Evolutionary conservation across 2,888 invertebrate species (phyloP).

Genomic region (Synanthedon andrenaeformis): DNA sequence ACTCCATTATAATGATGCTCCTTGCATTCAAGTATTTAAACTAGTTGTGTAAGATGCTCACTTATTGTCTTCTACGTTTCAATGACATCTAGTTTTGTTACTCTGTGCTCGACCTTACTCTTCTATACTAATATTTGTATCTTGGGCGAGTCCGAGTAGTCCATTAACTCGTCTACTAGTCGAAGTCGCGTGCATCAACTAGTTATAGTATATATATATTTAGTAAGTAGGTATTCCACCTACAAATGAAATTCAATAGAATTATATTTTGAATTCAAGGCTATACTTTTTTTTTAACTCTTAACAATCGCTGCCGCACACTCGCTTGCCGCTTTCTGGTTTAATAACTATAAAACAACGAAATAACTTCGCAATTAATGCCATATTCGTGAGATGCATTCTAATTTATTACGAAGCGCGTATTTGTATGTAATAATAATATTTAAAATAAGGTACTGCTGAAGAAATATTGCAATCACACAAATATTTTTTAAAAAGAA

Average conservation of each 20-base stretch:
- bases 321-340: constrained; percentile 54
- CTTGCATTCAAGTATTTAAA: constrained; percentile 13
- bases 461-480: too few relatives aligned
- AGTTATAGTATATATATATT: too few relatives aligned
- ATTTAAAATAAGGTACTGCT: neutral
- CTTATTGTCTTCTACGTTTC: constrained; percentile 1
- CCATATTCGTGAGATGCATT: constrained; percentile 32
- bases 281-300: constrained; percentile 7
- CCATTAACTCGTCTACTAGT: too few relatives aligned
- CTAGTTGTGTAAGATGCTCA: constrained; percentile 4
- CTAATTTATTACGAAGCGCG: constrained; percentile 18
- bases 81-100: constrained; percentile 2
- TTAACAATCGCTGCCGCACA: constrained; percentile 7
- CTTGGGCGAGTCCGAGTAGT: too few relatives aligned
- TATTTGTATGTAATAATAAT: neutral
- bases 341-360: constrained; percentile 28
- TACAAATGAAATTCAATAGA: neutral
- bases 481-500: too few relatives aligned
- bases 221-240: too few relatives aligned
- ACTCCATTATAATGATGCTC: constrained; percentile 13
- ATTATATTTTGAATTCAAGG: neutral
- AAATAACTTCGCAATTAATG: constrained; percentile 33
- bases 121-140: too few relatives aligned
- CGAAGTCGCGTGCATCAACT: too few relatives aligned
- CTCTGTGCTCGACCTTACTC: too few relatives aligned